Base-by-base conservation (phyloP, 2,888 invertebrate species). In the Brassicogethes aeneus region DNA sequence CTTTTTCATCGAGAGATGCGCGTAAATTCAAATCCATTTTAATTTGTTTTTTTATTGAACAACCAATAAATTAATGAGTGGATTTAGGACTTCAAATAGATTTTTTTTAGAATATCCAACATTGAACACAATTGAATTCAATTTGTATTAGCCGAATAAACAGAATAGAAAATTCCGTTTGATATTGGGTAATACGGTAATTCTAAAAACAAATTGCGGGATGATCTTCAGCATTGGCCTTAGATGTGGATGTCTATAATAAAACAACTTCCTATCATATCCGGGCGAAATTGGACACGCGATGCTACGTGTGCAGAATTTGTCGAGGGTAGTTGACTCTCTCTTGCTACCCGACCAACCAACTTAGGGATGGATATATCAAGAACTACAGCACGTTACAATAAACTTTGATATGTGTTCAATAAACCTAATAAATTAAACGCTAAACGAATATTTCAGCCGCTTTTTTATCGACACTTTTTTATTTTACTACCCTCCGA, bases 221-320 rank as follows among this genome's bases (percentile, higher is more conserved):
- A 52, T 54, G 48, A 51, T 51, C 48, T 47, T 52, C 42, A 43
- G 50, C 47, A 54, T 57, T 51, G 51, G 50, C 50, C 54, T 51
- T 51, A 48, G 50, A 53, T 54, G 51, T 52, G 53, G 54, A 58
- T 55, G 52, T 56, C 56, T 53, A 54, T 58, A 57, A 59, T 59
- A 57, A 59, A 58, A 56, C 59, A 58, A 53, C 56, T 54, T 56
- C 50, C 55, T 57, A 53, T 58, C 56, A 57, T 59, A 54, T 57
- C 55, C 50, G 48, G n/a, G 45, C 55, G 51, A 57, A 59, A 59
- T 58, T 58, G 59, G 56, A 57, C 58, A 54, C 56, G 60, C 59
- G 51, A 51, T 54, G 61, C 62, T 62, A 64, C 64, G 64, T 64
- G 64, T 56, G 61, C 60, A 54, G 64, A 63, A 64, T 64, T 54